Base-by-base conservation (phyloP, 2,888 invertebrate species). In the Agrotis clavis region DNA sequence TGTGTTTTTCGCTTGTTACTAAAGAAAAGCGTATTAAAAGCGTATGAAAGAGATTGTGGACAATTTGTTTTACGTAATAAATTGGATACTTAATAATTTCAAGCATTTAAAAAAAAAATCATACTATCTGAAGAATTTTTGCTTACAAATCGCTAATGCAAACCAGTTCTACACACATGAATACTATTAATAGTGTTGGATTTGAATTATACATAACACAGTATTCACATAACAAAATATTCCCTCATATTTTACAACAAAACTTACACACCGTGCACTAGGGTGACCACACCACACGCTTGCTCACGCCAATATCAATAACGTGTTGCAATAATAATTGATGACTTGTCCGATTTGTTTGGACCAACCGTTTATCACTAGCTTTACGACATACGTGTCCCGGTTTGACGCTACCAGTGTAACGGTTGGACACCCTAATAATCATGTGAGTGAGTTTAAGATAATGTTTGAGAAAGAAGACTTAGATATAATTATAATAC, bases 281-380 rank as follows among this genome's bases (percentile, higher is more conserved):
- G 81, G 81, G 82, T 84, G 81, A 85, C 87, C 85, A 84, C 77
- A 77, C 61, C 75, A 65, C 64, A 76, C 77, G 77, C 65, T 67
- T 63, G 77, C 72, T 81, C 74, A 81, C 86, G 86, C 90, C 94
- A 90, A 95, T 96, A 95, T 96, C 96, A 96, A 96, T 96, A 96
- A 94, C 91, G 86, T 89, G 78, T 51, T 83, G 89, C 93, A 95
- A n/a, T n/a, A n/a, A n/a, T n/a, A n/a, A 96, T 95, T 95, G 96
- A 96, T 95, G 96, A 89, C 93, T 91, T 92, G 94, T 94, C 94
- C 91, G 96, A 96, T 96, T 96, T 94, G 92, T 86, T 90, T 88
- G 85, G 91, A 89, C 91, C 91, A 90, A 89, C 91, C 95, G 92
- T 95, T 91, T 90, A 89, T 95, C 95, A 94, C 89, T 67, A 88